Evolutionary conservation across 2,113 vertebrate species (phyloP).

Genomic region (Indicator indicator): DNA sequence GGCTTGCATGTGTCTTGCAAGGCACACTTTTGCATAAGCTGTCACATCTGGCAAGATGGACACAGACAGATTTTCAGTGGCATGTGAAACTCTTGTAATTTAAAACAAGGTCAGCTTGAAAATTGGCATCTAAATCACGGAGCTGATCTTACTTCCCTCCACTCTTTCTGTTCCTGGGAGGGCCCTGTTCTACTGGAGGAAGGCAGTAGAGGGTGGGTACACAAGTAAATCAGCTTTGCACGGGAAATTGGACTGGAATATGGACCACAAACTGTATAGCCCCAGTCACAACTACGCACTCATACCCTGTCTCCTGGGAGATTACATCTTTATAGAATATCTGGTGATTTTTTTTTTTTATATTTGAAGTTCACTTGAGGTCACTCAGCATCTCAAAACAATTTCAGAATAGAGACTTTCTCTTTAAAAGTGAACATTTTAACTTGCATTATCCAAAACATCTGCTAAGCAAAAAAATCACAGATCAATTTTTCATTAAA

Average conservation of each 20-base stretch:
- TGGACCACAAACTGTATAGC: background rate
- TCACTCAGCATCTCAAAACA: background rate
- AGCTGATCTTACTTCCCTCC: background rate
- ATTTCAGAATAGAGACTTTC: slow-evolving; percentile 22
- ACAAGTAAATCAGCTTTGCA: background rate
- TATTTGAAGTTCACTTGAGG: slow-evolving; percentile 6
- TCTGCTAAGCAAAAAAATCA: slow-evolving; percentile 74
- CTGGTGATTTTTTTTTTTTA: background rate
- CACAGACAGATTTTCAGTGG: background rate
- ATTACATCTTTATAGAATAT: background rate
- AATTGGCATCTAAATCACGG: background rate
- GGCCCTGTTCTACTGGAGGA: background rate
- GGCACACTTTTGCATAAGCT: slow-evolving; percentile 48
- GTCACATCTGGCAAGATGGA: slow-evolving; percentile 40
- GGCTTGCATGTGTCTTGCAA: slow-evolving; percentile 62
- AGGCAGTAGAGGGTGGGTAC: background rate
- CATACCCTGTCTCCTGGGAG: background rate
- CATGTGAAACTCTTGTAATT: slow-evolving; percentile 3
- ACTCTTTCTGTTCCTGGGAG: background rate
- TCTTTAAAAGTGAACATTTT: slow-evolving; percentile 63
- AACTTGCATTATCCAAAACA: slow-evolving; percentile 63
- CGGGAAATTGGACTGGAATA: background rate
- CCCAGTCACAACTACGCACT: background rate
- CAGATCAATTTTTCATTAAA: slow-evolving; percentile 78
- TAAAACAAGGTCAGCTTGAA: slow-evolving; percentile 9